Conservation (phyloP, 2,888 invertebrate species). For the Chrysodeixis includens region DNA sequence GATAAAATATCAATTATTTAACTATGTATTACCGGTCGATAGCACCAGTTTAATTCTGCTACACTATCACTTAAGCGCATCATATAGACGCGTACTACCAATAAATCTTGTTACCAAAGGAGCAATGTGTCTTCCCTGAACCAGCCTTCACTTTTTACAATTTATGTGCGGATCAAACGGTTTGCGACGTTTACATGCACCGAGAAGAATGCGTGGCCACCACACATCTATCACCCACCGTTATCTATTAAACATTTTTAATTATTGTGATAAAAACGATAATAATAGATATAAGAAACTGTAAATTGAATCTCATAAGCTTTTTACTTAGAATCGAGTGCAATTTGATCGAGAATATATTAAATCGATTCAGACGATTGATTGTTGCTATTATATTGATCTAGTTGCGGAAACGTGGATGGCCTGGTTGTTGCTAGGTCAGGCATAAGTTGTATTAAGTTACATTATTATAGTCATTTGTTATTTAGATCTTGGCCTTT, state of each 20-base stretch:
- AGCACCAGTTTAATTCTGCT: conserved; percentile 24
- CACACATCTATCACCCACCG: conserved; percentile 38
- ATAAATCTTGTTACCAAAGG: conserved; percentile 35
- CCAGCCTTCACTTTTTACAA: conserved; percentile 44
- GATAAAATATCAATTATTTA: conserved; percentile 8
- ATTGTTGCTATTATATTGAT: conserved; percentile 7
- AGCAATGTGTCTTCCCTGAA: conserved; percentile 43
- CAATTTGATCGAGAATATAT: conserved; percentile 27
- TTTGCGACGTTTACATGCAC: conserved; percentile 30
- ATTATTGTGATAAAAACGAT: conserved; percentile 34
- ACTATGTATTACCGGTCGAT: conserved; percentile 20
- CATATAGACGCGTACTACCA: background rate
- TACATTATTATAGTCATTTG: background rate
- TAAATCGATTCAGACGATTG: conserved; percentile 13
- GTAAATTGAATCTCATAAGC: conserved; percentile 14
- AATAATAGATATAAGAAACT: conserved; percentile 29
- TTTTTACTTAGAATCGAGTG: conserved; percentile 18
- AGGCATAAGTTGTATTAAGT: background rate
- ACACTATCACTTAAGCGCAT: conserved; percentile 19
- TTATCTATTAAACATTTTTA: conserved; percentile 37
- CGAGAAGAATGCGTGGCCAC: conserved; percentile 30
- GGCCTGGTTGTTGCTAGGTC: background rate
- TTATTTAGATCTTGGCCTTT: background rate
- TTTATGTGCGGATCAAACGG: conserved; percentile 38
- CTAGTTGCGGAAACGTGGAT: background rate